phyloP scores from a whole-genome alignment of 2,888 invertebrate genomes.

The Dioctria rufipes region DNA sequence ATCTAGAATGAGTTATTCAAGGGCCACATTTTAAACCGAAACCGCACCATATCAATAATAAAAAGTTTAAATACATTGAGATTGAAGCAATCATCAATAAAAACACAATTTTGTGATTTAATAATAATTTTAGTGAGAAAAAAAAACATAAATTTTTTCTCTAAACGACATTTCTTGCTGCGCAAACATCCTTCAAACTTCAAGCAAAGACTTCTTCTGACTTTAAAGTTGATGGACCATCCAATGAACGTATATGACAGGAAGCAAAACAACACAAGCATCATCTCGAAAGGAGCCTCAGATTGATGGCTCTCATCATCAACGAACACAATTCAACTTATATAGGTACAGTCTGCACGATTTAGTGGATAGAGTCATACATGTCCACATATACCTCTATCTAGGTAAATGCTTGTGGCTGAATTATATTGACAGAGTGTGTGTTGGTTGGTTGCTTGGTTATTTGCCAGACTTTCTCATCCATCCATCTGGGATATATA shows the following conservation, averaged over 20 bases:
- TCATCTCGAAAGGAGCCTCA: not conserved
- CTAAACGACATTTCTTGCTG: constrained; percentile 15
- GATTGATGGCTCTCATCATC: constrained; percentile 41
- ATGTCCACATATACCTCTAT: too few species aligned
- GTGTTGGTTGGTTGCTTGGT: not conserved
- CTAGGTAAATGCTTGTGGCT: too few species aligned
- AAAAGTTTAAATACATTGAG: too few species aligned
- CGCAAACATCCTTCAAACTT: constrained; percentile 46
- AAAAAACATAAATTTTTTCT: not conserved
- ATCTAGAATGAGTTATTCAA: too few species aligned
- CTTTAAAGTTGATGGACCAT: constrained; percentile 36
- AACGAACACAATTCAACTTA: constrained; percentile 1
- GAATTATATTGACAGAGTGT: too few species aligned
- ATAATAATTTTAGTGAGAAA: not conserved
- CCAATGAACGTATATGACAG: constrained; percentile 18
- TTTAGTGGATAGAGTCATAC: too few species aligned
- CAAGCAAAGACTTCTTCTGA: constrained; percentile 37
- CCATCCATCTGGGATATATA: constrained; percentile 23
- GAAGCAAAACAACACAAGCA: constrained; percentile 26
- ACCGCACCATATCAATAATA: too few species aligned
- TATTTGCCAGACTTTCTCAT: constrained; percentile 1
- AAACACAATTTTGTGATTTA: not conserved
- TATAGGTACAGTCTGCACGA: not conserved
- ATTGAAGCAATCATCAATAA: too few species aligned
- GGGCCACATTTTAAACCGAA: too few species aligned